These are phyloP conservation scores for Lysandra coridon DNA, from an alignment of 2,888 invertebrate genomes.

Conservation along the genomic window DNA sequence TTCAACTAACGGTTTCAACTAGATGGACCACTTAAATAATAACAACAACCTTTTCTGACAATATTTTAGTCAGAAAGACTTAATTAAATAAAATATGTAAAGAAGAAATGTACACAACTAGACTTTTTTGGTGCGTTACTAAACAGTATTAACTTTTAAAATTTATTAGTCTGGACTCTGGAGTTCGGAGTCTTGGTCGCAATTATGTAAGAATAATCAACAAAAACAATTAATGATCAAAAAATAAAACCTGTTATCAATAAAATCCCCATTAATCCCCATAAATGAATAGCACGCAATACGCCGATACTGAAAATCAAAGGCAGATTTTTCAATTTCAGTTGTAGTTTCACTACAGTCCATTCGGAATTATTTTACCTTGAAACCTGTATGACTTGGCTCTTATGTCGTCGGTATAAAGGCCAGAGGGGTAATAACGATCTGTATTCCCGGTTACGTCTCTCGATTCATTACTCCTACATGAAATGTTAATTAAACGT, in stretches of 20 bases:
- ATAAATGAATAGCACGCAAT: background rate
- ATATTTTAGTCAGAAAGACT: too few species aligned
- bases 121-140: too few species aligned
- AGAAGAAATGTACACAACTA: too few species aligned
- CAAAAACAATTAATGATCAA: background rate
- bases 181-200: too few species aligned
- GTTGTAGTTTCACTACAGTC: slow-evolving; percentile 4
- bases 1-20: background rate
- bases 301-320: background rate
- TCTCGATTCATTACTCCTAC: slow-evolving; percentile 12
- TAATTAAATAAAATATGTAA: too few species aligned
- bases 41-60: background rate
- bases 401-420: background rate
- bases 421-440: background rate
- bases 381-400: background rate
- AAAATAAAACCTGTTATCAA: background rate
- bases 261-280: background rate
- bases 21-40: background rate
- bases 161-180: too few species aligned
- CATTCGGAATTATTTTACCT: background rate
- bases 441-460: background rate
- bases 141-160: too few species aligned
- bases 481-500: slow-evolving; percentile 12
- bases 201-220: background rate
- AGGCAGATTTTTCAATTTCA: slow-evolving; percentile 25